phyloP scores from a whole-genome alignment of 2,797 vertebrate genomes.

The Phataginus tetradactyla region DNA sequence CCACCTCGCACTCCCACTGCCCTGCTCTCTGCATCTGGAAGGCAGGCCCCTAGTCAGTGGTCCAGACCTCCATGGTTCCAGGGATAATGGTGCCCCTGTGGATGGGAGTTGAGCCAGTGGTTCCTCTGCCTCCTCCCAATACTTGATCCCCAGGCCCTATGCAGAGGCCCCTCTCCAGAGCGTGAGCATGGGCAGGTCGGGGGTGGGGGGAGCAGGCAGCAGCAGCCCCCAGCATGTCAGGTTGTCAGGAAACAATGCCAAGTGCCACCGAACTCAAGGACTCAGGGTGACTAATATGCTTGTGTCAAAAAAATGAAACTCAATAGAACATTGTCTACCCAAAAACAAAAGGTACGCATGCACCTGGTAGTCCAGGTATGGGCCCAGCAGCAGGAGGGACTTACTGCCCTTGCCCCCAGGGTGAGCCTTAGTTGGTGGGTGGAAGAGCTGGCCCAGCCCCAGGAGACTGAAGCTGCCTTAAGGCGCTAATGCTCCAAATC shows the following conservation, averaged over 20 bases:
- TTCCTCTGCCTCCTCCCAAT: background rate
- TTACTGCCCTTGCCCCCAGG: fast-evolving
- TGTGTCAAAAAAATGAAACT: background rate
- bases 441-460: background rate
- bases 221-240: background rate
- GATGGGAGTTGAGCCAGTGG: background rate
- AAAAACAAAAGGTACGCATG: background rate
- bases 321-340: background rate
- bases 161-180: background rate
- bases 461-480: background rate
- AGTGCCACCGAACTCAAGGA: background rate
- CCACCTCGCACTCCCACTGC: background rate
- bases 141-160: background rate
- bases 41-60: background rate
- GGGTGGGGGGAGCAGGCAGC: too few species aligned
- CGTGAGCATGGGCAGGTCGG: background rate
- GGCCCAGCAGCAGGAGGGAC: background rate
- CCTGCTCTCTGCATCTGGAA: background rate
- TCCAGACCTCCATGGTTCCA: fast-evolving
- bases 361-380: background rate
- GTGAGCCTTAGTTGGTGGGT: background rate
- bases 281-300: background rate
- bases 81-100: too few species aligned
- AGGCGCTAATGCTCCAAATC: background rate
- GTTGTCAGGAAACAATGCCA: background rate